Percentiles rank a stretch among this genome's conserved stretches.
Evolutionary conservation across 2,113 vertebrate genomes (phyloP).

Genomic region (Hypomesus transpacificus): DNA sequence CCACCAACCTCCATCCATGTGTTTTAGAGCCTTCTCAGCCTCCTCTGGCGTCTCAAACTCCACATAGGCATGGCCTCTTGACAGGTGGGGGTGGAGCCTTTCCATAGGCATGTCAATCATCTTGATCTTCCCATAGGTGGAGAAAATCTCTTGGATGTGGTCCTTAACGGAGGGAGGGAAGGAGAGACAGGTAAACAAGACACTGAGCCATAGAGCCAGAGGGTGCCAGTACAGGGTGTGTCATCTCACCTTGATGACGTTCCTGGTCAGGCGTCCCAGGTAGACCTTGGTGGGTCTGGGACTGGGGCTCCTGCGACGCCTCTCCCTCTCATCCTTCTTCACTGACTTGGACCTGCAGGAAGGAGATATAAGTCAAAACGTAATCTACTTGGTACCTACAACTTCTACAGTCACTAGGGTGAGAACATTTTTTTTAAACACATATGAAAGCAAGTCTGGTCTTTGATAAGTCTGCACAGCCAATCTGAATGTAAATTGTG

Average conservation of each 20-base stretch:
- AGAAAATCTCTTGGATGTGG: constrained; percentile 97
- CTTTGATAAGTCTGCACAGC: too few species aligned
- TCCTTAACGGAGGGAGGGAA: constrained; percentile 69
- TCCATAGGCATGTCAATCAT: constrained; percentile 96
- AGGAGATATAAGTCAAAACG: too few species aligned
- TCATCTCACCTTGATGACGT: constrained; percentile 84
- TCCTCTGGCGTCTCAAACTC: constrained; percentile 91
- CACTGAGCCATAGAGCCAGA: not conserved
- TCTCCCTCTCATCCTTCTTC: constrained; percentile 89
- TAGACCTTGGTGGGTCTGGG: constrained; percentile 92
- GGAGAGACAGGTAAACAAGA: not conserved
- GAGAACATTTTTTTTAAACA: too few species aligned
- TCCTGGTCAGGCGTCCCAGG: constrained; percentile 87
- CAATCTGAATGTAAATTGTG: too few species aligned
- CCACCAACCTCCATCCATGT: constrained; percentile 93
- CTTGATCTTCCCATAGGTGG: constrained; percentile 93
- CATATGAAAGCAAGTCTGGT: too few species aligned
- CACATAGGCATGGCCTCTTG: constrained; percentile 91
- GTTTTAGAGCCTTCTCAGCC: constrained; percentile 92
- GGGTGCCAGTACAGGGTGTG: too few species aligned
- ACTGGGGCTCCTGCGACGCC: constrained; percentile 84
- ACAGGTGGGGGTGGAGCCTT: constrained; percentile 86
- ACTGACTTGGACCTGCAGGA: constrained; percentile 82
- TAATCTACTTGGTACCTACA: too few species aligned
- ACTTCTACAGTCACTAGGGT: too few species aligned